Conservation (phyloP, 2,888 invertebrate genomes). For the Nudaria mundana region DNA sequence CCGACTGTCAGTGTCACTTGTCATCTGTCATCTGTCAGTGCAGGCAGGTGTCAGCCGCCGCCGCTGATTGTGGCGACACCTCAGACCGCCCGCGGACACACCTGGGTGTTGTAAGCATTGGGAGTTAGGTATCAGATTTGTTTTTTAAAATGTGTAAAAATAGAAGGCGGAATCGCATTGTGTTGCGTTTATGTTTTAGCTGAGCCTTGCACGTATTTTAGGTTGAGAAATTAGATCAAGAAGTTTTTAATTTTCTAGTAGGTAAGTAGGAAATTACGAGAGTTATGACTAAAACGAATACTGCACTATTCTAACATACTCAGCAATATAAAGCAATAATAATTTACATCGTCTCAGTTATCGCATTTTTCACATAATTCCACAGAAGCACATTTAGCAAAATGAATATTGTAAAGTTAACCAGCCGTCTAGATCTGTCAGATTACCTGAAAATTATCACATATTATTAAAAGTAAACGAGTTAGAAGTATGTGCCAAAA, state of each 20-base stretch:
- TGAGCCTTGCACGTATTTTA: no score
- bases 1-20: constrained; percentile 53
- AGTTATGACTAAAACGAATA: background rate
- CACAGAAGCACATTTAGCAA: constrained; percentile 15
- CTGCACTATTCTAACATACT: background rate
- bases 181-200: no score
- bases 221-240: no score
- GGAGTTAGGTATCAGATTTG: constrained; percentile 4
- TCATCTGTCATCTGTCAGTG: constrained; percentile 52
- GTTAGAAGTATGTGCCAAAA: constrained; percentile 28
- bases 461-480: constrained; percentile 22
- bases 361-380: constrained; percentile 19
- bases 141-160: constrained; percentile 4
- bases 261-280: no score
- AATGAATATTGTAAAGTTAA: constrained; percentile 20
- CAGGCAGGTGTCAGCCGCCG: constrained; percentile 59
- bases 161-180: background rate
- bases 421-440: constrained; percentile 34
- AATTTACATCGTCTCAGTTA: constrained; percentile 11
- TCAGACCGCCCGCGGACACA: constrained; percentile 46
- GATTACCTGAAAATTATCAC: constrained; percentile 41
- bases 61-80: constrained; percentile 71
- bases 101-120: constrained; percentile 19
- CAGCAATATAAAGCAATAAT: constrained; percentile 2
- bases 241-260: no score